Evolutionary conservation across 2,888 invertebrate species (phyloP).

Genomic region (Ichneumoninae sp.): DNA sequence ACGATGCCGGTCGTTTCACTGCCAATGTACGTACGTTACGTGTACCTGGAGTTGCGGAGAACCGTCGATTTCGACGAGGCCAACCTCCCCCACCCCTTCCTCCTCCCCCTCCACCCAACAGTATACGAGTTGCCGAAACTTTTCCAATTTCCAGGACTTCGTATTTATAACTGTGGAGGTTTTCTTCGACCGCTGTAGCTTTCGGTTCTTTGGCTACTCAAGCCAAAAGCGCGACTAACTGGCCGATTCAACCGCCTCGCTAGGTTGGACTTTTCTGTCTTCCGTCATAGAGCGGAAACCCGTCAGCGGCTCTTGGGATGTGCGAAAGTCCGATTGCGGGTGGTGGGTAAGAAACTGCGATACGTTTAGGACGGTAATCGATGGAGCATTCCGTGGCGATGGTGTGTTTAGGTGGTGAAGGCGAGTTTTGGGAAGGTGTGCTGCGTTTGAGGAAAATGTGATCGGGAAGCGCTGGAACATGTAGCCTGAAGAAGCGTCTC

Average conservation of each 20-base stretch:
- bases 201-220: constrained; percentile 23
- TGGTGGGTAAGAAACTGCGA: not conserved
- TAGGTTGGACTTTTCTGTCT: constrained; percentile 18
- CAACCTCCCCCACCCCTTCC: not conserved
- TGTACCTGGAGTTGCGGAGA: constrained; percentile 30
- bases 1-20: constrained; percentile 37
- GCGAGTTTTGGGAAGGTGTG: too few species aligned
- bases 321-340: constrained; percentile 60
- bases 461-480: too few species aligned
- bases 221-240: constrained; percentile 47
- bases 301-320: constrained; percentile 45
- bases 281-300: constrained; percentile 44
- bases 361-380: not conserved
- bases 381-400: too few species aligned
- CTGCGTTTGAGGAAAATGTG: too few species aligned
- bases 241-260: constrained; percentile 11
- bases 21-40: constrained; percentile 34
- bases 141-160: constrained; percentile 78
- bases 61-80: constrained; percentile 33
- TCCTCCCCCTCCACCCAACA: not conserved
- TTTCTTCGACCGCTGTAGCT: constrained; percentile 52
- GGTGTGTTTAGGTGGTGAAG: too few species aligned
- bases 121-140: constrained; percentile 68
- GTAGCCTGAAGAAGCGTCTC: too few species aligned
- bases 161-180: constrained; percentile 77